phyloP scores from a whole-genome alignment of 2,797 vertebrate species.

The Garrulus glandarius region DNA sequence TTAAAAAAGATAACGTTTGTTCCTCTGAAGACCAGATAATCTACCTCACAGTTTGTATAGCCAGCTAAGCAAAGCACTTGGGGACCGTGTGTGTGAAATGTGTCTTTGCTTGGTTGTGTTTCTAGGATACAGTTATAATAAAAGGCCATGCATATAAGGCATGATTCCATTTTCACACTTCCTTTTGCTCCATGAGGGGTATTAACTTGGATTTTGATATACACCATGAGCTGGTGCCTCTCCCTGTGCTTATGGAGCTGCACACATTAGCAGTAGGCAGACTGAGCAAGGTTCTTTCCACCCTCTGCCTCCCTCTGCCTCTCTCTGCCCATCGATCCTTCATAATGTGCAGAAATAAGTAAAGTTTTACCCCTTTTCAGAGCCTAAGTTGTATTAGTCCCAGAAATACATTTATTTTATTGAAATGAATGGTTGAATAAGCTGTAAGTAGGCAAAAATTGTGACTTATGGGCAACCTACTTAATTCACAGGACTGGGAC shows the following conservation, averaged over 20 bases:
- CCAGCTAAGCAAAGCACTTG: background rate
- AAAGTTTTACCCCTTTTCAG: background rate
- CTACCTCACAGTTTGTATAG: background rate
- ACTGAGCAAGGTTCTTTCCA: background rate
- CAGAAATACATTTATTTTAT: background rate
- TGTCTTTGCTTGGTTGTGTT: background rate
- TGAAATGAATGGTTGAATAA: background rate
- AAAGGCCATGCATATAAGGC: background rate
- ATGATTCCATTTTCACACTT: background rate
- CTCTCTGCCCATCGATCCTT: background rate
- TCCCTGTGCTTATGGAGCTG: background rate
- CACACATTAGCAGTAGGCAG: background rate
- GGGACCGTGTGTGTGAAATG: background rate
- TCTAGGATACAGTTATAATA: background rate
- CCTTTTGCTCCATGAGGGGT: background rate
- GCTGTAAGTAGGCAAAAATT: background rate
- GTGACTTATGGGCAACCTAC: background rate
- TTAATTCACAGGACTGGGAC: background rate
- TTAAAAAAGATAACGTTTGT: conserved; percentile 21
- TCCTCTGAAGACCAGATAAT: conserved; percentile 5
- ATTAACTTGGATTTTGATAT: background rate
- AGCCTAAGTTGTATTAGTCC: background rate
- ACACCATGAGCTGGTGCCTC: background rate
- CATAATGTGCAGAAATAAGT: background rate
- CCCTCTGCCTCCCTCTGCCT: background rate